Evolutionary conservation across 2,113 vertebrate species (phyloP).

Genomic region (Nerophis lumbriciformis): DNA sequence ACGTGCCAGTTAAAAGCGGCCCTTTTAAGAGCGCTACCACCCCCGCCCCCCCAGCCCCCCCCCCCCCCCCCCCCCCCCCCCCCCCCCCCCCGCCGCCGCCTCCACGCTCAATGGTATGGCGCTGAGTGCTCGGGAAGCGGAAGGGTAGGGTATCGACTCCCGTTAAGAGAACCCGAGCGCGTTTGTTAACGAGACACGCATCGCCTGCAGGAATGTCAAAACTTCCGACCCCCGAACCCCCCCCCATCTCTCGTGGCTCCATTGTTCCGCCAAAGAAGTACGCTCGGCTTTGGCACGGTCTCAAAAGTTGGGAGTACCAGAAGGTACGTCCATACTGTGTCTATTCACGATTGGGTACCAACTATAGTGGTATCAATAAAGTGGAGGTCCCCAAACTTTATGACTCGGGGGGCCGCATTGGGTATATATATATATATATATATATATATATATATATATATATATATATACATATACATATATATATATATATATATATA

Average conservation of each 20-base stretch:
- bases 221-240: constrained; percentile 55
- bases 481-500: too few relatives aligned
- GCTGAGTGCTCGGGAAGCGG: constrained; percentile 66
- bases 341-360: too few relatives aligned
- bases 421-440: too few relatives aligned
- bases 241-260: constrained; percentile 15
- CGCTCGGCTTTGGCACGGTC: too few relatives aligned
- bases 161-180: constrained; percentile 68
- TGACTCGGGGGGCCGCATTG: too few relatives aligned
- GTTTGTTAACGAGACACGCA: constrained; percentile 68
- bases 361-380: too few relatives aligned
- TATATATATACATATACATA: too few relatives aligned
- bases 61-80: neutral
- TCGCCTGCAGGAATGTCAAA: constrained; percentile 74
- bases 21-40: constrained; percentile 62
- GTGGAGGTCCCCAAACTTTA: too few relatives aligned
- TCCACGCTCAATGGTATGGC: constrained; percentile 66
- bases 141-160: constrained; percentile 70
- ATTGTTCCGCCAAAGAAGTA: neutral
- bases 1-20: constrained; percentile 63
- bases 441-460: too few relatives aligned
- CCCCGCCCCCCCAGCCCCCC: neutral
- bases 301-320: too few relatives aligned
- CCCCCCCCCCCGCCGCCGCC: constrained; percentile 23
- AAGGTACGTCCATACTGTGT: too few relatives aligned